Percentiles rank a stretch among this genome's conserved stretches.
Conservation (phyloP, 1,140 invertebrate species). For the fruit fly (Drosophila melanogaster) region Release_6_plus_ISO1_MT NT_033777.3:31936501-31937000, state of each 20-base stretch:
- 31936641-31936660: slow-evolving; percentile 51
- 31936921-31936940: slow-evolving; percentile 69
- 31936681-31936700: slow-evolving; percentile 63
- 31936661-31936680: slow-evolving; percentile 59
- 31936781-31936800: slow-evolving; percentile 50
- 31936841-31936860: slow-evolving; percentile 5
- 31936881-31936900: slow-evolving; percentile 37
- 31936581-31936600: slow-evolving; percentile 72
- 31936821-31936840: slow-evolving; percentile 18
- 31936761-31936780: slow-evolving; percentile 50
- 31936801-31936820: slow-evolving; percentile 39
- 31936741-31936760: slow-evolving; percentile 18
- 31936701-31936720: slow-evolving; percentile 55
- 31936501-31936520: slow-evolving; percentile 20
- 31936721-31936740: slow-evolving; percentile 30
- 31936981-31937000: slow-evolving; percentile 84
- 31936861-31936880: slow-evolving; percentile 27
- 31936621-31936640: slow-evolving; percentile 36
- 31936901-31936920: slow-evolving; percentile 43
- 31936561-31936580: slow-evolving; percentile 26
- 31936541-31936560: slow-evolving; percentile 40
- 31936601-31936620: slow-evolving; percentile 51
- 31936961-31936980: slow-evolving; percentile 82
- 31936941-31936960: slow-evolving; percentile 77
- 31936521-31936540: slow-evolving; percentile 60